Evolutionary conservation across 2,888 invertebrate genomes (phyloP).

Genomic region (Ophraella communa): DNA sequence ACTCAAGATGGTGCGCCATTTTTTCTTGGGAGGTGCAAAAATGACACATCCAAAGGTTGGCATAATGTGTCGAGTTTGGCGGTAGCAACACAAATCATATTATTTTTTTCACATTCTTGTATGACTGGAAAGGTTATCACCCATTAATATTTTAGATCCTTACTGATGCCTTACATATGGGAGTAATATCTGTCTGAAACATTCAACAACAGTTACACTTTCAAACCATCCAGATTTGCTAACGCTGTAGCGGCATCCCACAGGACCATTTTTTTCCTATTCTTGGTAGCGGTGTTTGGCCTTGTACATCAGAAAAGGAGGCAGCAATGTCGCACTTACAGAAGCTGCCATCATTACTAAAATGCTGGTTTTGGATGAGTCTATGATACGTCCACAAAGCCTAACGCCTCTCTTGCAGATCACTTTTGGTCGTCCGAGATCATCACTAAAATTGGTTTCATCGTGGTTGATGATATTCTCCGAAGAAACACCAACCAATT

Average conservation of each 20-base stretch:
- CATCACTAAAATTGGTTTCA: constrained; percentile 31
- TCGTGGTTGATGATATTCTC: constrained; percentile 29
- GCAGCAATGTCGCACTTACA: constrained; percentile 18
- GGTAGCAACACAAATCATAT: constrained; percentile 49
- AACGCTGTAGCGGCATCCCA: constrained; percentile 42
- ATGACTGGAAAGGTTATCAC: constrained; percentile 50
- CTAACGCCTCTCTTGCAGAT: constrained; percentile 32
- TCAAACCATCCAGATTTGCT: constrained; percentile 46
- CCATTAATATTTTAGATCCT: constrained; percentile 48
- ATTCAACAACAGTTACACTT: constrained; percentile 37
- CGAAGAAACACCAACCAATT: constrained; percentile 15
- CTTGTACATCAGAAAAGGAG: constrained; percentile 46
- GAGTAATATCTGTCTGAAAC: constrained; percentile 40
- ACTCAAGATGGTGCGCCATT: constrained; percentile 34
- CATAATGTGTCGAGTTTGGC: constrained; percentile 35
- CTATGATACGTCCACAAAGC: constrained; percentile 40
- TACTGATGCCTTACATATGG: constrained; percentile 40
- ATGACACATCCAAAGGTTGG: constrained; percentile 41
- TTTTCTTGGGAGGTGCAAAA: constrained; percentile 42
- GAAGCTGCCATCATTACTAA: constrained; percentile 26
- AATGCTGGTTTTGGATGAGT: constrained; percentile 27
- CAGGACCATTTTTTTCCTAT: constrained; percentile 44
- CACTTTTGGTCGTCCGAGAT: constrained; percentile 30
- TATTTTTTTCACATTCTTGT: constrained; percentile 45
- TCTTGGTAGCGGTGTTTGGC: constrained; percentile 46